Conservation (phyloP, 2,888 invertebrate species). For the Gerris lacustris region DNA sequence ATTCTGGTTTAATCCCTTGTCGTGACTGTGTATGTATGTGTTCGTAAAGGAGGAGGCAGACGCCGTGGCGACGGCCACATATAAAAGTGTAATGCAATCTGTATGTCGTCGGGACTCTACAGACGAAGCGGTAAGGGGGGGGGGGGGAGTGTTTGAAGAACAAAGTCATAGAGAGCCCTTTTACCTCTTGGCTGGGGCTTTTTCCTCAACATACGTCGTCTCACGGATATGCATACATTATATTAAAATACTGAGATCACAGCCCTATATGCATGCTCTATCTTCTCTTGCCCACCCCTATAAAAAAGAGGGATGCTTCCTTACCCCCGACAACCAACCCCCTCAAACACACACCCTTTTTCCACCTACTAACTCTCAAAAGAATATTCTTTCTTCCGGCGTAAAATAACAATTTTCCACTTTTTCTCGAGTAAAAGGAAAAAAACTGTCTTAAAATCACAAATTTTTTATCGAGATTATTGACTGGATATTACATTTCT, state of each 20-base stretch:
- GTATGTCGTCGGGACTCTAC: neutral
- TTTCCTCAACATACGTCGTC: neutral
- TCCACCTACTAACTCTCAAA: conserved; percentile 6
- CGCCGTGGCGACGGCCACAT: neutral
- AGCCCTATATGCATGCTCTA: conserved; percentile 4
- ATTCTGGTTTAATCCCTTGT: too few relatives aligned
- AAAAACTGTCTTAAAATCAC: too few relatives aligned
- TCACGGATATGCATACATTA: neutral
- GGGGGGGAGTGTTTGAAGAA: neutral
- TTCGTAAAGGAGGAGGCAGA: too few relatives aligned
- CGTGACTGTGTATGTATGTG: too few relatives aligned
- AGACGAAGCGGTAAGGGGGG: too few relatives aligned
- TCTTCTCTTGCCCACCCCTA: neutral
- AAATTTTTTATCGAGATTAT: too few relatives aligned
- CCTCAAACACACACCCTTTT: neutral
- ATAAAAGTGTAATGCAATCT: conserved; percentile 5
- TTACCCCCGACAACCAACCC: too few relatives aligned
- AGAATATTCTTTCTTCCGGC: neutral
- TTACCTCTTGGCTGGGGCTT: too few relatives aligned
- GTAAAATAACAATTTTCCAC: too few relatives aligned
- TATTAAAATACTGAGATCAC: conserved; percentile 2
- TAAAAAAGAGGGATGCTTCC: neutral
- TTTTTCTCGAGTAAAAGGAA: too few relatives aligned
- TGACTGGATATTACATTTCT: too few relatives aligned
- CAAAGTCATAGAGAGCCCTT: too few relatives aligned